Evolutionary conservation across 2,113 vertebrate genomes (phyloP), one percentile per base, ranked within the genome.

Genomic region (Eulemur macaco): DNA sequence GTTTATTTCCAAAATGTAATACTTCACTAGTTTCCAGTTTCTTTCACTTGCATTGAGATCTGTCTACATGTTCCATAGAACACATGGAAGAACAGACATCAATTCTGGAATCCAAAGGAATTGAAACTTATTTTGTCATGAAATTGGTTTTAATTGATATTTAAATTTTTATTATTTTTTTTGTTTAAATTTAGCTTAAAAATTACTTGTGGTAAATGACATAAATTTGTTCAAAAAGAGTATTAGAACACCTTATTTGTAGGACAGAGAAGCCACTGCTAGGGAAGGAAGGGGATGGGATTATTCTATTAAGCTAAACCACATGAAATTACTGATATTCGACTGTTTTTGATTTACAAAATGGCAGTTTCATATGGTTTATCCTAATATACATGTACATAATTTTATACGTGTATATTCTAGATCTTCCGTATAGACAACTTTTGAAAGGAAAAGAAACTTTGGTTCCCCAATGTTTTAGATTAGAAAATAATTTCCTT

Each of bases 401-500:
- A 74, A 88, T 31, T 47, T 78, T 69, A 74, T 39, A 52, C 39
- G 27, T 8, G 42, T 58, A 77, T 12, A 23, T 39, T 18, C 39
- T 73, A 92, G 39, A 92, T 91, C 31, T 77, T 45, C 60, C 10
- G 29, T 21, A 54, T 29, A 66, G 54, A 47, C 71, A 86, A 66
- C 60, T 95, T 81, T 37, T 73, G 34, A 91, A 69, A 69, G 34
- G 77, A 83, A 92, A 83, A 77, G 52, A 11, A 84, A 88, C 20
- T 88, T 77, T 83, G 34, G 42, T 76, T 77, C 45, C 20, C 42
- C 52, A 52, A 56, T 29, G 9, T 86, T 87, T 91, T 69, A 74
- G 47, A 81, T 86, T 73, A 83, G 34, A 85, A 87, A 89, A 87
- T 81, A 94, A 69, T 83, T 88, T 92, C 17, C n/a, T 94, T 94